phyloP scores from a whole-genome alignment of 2,797 vertebrate genomes.

The Acipenser ruthenus region DNA sequence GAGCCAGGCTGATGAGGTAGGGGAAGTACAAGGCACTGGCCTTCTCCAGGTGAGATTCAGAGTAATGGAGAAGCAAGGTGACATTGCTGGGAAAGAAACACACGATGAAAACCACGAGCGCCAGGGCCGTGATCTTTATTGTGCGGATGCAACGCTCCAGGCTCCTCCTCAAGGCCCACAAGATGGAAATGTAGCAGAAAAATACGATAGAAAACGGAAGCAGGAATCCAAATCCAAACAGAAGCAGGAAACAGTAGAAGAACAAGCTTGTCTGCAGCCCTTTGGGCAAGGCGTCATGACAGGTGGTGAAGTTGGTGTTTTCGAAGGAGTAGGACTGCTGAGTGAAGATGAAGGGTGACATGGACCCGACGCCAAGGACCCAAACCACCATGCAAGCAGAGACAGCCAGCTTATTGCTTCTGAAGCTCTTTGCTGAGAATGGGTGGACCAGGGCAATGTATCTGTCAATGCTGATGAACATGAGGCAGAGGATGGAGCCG shows the following conservation, averaged over 20 bases:
- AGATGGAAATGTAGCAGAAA: constrained; percentile 32
- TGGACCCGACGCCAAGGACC: constrained; percentile 29
- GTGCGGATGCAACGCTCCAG: constrained; percentile 12
- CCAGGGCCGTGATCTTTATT: constrained; percentile 25
- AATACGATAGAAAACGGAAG: constrained; percentile 28
- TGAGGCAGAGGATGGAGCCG: constrained; percentile 43
- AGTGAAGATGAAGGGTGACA: constrained; percentile 21
- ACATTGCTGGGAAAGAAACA: constrained; percentile 41
- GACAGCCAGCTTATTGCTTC: fast-evolving
- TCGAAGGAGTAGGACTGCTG: constrained; percentile 8
- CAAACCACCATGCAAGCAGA: constrained; percentile 27
- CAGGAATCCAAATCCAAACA: constrained; percentile 35
- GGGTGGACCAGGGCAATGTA: constrained; percentile 35
- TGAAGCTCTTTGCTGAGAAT: constrained; percentile 30
- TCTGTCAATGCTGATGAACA: constrained; percentile 34
- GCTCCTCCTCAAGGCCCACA: constrained; percentile 18
- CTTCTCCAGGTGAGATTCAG: constrained; percentile 3
- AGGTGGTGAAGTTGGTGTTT: constrained; percentile 21
- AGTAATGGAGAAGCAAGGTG: constrained; percentile 31
- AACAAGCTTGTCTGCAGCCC: constrained; percentile 13
- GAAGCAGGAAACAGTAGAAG: constrained; percentile 21
- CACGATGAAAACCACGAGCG: constrained; percentile 34
- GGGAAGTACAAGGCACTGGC: constrained; percentile 17
- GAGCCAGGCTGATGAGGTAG: constrained; percentile 24
- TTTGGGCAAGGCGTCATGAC: constrained; percentile 21